Evolutionary conservation across 2,888 invertebrate species (phyloP), one percentile per base, ranked within the genome.

Genomic region (Altica lythri): DNA sequence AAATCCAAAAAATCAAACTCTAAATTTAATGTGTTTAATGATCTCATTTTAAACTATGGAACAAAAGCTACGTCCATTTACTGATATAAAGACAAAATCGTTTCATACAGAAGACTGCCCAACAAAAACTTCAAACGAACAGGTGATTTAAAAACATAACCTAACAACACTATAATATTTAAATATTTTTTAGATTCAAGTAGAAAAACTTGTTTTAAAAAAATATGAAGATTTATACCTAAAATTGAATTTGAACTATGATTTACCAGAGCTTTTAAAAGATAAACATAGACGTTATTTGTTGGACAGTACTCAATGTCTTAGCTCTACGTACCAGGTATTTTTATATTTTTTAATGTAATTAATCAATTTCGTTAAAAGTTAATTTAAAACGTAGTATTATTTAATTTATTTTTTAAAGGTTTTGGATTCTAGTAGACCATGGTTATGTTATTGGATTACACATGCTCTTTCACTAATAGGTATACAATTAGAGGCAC

Each of bases 391-490:
- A 32, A 35, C 35, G 48, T 25, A 47, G 53, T 54, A 45, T 54
- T 61, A 71, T 71, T n/a, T n/a, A n/a, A n/a, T n/a, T n/a, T n/a
- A n/a, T n/a, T n/a, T n/a, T n/a, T n/a, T n/a, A n/a, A n/a, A 86
- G 84, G 86, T 86, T 70, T 79, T 99, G 61, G 98, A 99, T 81
- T 90, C 94, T 6, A 97, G 96, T 75, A 85, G 96, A 67, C 88
- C 98, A 4, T 99, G 99, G 99, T 80, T 98, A 57, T 88, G 94
- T 68, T 99, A 96, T 74, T 99, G 99, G 99, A 93, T 92, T 59
- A 76, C 97, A 25, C 95, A 99, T 78, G 86, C 93, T 3, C 79
- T 98, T 27, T 87, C 90, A 73, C 78, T 97, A 59, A 76, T 95
- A 25, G 86, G 84, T 58, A 82, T 83, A 59, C 78, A 80, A 53